These are phyloP conservation scores for Neomonachus schauinslandi DNA, from an alignment of 2,113 vertebrate genomes.

Conservation along the genomic window DNA sequence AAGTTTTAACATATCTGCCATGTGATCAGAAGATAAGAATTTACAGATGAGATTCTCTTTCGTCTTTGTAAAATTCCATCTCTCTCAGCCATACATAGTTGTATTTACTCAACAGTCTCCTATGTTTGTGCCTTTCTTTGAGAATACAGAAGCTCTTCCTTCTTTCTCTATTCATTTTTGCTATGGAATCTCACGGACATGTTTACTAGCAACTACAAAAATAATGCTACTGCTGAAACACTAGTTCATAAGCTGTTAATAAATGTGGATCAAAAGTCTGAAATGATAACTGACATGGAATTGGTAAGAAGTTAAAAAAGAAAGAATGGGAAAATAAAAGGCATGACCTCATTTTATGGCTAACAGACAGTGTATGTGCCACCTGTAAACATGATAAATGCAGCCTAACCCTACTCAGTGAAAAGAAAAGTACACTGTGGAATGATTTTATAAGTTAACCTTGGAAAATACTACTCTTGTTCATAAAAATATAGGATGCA, in stretches of 20 bases:
- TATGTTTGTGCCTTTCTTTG: background rate
- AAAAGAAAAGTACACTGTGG: background rate
- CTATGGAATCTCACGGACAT: background rate
- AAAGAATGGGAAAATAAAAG: background rate
- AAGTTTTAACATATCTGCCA: background rate
- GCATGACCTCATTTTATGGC: background rate
- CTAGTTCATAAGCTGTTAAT: background rate
- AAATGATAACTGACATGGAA: background rate
- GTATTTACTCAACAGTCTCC: background rate
- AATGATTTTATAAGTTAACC: background rate
- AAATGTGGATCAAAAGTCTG: background rate
- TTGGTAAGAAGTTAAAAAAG: background rate
- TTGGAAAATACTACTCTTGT: background rate
- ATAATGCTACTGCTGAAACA: background rate
- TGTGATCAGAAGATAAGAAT: background rate
- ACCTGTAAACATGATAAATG: background rate
- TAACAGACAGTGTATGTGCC: background rate
- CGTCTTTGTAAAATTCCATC: background rate
- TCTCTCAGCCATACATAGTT: background rate
- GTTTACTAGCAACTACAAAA: background rate
- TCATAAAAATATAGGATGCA: background rate
- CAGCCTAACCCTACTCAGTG: background rate
- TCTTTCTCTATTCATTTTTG: background rate
- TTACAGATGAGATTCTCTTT: background rate
- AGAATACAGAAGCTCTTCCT: background rate